A percentile compares a stretch with the other conserved stretches of the same genome.
These are phyloP conservation scores for Shargacucullia verbasci DNA, from an alignment of 2,888 invertebrate genomes.

Conservation along the genomic window DNA sequence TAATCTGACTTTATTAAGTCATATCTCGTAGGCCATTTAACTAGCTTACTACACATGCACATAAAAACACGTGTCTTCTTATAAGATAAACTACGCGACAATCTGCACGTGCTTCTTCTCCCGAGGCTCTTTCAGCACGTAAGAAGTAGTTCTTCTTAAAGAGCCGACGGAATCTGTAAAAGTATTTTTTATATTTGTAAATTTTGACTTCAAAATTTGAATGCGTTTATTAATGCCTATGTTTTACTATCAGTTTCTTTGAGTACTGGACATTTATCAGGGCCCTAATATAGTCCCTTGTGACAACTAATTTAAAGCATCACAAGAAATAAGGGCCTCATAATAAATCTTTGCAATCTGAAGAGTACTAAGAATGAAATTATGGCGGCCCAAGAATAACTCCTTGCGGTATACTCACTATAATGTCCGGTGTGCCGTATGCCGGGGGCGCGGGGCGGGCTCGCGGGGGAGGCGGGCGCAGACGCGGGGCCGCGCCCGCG, in stretches of 20 bases:
- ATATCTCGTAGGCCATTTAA: slow-evolving; percentile 9
- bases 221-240: no score
- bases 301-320: no score
- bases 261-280: no score
- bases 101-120: slow-evolving; percentile 86
- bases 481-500: slow-evolving; percentile 79
- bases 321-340: no score
- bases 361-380: neutral
- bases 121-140: slow-evolving; percentile 80
- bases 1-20: neutral
- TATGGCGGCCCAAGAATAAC: neutral
- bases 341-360: no score
- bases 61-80: slow-evolving; percentile 15
- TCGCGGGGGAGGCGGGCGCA: slow-evolving; percentile 82
- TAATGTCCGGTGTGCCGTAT: slow-evolving; percentile 47
- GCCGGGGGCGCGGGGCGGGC: slow-evolving; percentile 49
- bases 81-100: slow-evolving; percentile 67
- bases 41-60: slow-evolving; percentile 13
- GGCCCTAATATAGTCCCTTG: no score
- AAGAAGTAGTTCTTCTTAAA: slow-evolving; percentile 79
- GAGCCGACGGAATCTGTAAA: slow-evolving; percentile 76
- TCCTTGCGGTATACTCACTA: slow-evolving; percentile 59
- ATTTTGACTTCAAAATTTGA: no score
- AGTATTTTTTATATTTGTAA: neutral
- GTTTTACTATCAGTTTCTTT: no score